Evolutionary conservation across 2,888 invertebrate species (phyloP), one percentile per base, ranked within the genome.

Genomic region (Nipponacmea schrenckii): DNA sequence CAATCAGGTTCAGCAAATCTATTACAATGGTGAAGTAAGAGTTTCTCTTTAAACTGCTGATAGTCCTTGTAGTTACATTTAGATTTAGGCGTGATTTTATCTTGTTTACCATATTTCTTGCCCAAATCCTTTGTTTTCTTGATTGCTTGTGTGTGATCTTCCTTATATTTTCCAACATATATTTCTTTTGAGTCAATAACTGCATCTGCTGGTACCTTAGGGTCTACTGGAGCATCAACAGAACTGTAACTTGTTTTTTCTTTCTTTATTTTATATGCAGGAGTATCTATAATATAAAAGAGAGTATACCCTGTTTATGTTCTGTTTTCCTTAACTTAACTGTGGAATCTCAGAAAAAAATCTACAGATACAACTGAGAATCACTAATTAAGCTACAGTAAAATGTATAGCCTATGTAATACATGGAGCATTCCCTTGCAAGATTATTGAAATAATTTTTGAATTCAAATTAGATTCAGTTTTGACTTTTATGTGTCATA

Each of bases 1-100:
- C 86, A 86, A 75, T 85, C 75, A 31, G 78, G 78, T 69, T 83
- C 83, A 27, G 79, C 80, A 73, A 85, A 84, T 67, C 78, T 80
- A 64, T 81, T 77, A 79, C 86, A 86, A 74, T 86, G 83, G 71
- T 81, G 85, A 71, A 79, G 74, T 17, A 86, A 74, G 14, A 86
- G 78, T 67, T 80, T 78, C 5, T 82, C 83, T 72, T 85, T 86
- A 74, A 86, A 85, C 74, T 80, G 74, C 71, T 70, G 65, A 72
- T 82, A 83, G 44, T 84, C 80, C 26, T 81, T 77, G 27, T 78
- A 75, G 15, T 81, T 78, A 71, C 86, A 86, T 20, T 70, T 68
- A 46, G 73, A 70, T 69, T 78, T 73, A 31, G 27, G 24, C n/a
- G 73, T 63, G 0, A 67, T 56, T 14, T 44, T 46, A 31, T 71